Percentiles rank a stretch among this genome's conserved stretches.
Conservation (phyloP, 2,797 vertebrate species). For the Tokudaia muenninki region DNA sequence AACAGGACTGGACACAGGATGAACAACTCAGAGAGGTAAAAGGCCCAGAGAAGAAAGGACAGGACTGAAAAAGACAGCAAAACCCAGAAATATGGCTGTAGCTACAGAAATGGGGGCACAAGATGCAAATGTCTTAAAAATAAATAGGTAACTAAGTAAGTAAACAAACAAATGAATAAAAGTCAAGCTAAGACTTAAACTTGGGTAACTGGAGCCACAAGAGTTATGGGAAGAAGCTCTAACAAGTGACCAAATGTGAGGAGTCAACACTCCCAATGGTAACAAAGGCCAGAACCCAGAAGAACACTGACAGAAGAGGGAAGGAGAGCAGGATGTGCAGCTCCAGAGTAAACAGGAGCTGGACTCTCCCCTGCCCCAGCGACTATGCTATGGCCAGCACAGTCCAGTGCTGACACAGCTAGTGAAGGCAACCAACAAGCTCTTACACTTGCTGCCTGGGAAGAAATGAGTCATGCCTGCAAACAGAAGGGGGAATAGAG, state of each 20-base stretch:
- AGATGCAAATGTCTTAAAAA: neutral
- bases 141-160: neutral
- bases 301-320: neutral
- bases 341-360: neutral
- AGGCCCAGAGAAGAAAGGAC: neutral
- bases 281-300: neutral
- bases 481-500: neutral
- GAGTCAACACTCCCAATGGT: neutral
- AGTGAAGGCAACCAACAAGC: neutral
- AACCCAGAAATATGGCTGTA: neutral
- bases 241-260: conserved; percentile 19
- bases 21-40: neutral
- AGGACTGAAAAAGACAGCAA: neutral
- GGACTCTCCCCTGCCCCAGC: neutral
- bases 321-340: neutral
- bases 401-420: too few species aligned
- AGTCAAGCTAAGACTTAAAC: neutral
- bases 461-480: conserved; percentile 2
- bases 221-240: neutral
- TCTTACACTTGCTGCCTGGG: neutral
- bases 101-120: neutral
- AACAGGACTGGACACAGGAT: neutral
- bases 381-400: too few species aligned
- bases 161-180: neutral
- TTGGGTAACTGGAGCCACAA: neutral